A percentile compares a stretch with the other conserved stretches of the same genome.
Conservation (phyloP, 2,888 invertebrate species). For the Molanna angustata region DNA sequence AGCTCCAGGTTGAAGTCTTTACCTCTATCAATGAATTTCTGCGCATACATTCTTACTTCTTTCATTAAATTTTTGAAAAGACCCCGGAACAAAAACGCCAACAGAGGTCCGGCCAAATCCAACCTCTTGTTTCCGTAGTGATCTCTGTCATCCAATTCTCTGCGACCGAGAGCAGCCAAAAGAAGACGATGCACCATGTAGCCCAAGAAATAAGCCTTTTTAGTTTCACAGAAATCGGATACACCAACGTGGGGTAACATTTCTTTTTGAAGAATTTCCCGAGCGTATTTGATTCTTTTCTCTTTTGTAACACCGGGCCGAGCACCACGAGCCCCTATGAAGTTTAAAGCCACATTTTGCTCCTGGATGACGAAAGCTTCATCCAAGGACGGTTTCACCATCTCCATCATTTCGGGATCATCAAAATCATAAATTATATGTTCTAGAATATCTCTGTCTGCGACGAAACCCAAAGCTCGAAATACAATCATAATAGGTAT, state of each 20-base stretch:
- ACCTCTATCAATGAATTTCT: conserved; percentile 98
- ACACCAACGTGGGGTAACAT: conserved; percentile 99
- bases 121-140: conserved; percentile 99
- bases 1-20: conserved; percentile 98
- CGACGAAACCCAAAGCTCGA: conserved; percentile 97
- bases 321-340: conserved; percentile 97
- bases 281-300: conserved; percentile 97
- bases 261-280: conserved; percentile 99
- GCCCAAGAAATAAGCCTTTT: conserved; percentile 97
- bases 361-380: conserved; percentile 99
- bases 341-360: conserved; percentile 97
- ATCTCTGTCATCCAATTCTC: conserved; percentile 99
- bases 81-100: conserved; percentile 96
- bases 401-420: conserved; percentile 99
- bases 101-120: conserved; percentile 94
- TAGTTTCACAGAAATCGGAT: conserved; percentile 99
- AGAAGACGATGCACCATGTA: conserved; percentile 99
- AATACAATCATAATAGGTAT: conserved; percentile 99
- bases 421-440: conserved; percentile 99
- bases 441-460: conserved; percentile 98
- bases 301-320: conserved; percentile 98
- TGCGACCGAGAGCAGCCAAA: conserved; percentile 89
- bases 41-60: conserved; percentile 97
- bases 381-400: conserved; percentile 99
- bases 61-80: conserved; percentile 95